Percentiles rank a stretch among this genome's conserved stretches.
Conservation (phyloP, 2,888 invertebrate genomes). For the Platypus cylindrus region DNA sequence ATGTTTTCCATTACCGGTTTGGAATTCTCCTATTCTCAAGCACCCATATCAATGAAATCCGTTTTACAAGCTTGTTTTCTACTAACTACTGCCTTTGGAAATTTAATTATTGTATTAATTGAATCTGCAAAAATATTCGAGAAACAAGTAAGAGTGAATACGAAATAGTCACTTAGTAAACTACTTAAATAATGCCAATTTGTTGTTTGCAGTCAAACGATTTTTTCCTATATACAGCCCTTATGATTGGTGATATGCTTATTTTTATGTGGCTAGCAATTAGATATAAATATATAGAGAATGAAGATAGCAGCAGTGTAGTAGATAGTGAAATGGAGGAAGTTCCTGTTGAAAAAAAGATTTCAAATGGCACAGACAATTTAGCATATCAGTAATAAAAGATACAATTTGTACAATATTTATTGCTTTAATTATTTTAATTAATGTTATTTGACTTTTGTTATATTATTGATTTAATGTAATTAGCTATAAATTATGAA, state of each 20-base stretch:
- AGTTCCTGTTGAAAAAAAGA: background rate
- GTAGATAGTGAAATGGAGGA: constrained; percentile 1
- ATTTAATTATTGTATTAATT: constrained; percentile 81
- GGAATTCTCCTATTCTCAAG: constrained; percentile 91
- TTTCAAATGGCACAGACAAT: constrained; percentile 13
- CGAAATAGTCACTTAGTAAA: background rate
- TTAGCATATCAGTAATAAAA: too few relatives aligned
- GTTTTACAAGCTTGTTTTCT: constrained; percentile 87
- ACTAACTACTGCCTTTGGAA: constrained; percentile 85
- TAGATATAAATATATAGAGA: constrained; percentile 59
- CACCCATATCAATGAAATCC: constrained; percentile 88
- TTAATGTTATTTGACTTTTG: too few relatives aligned
- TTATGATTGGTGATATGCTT: constrained; percentile 75
- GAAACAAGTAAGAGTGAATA: constrained; percentile 48
- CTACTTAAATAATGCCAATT: constrained; percentile 20
- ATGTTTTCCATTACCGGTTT: constrained; percentile 94
- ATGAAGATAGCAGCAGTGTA: constrained; percentile 19
- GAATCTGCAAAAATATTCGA: constrained; percentile 66
- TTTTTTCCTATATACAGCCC: constrained; percentile 73
- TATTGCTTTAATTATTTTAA: too few relatives aligned
- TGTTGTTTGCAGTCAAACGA: constrained; percentile 59
- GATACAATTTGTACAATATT: too few relatives aligned
- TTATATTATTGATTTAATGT: too few relatives aligned
- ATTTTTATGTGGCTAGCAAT: constrained; percentile 70
- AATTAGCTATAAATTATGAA: too few relatives aligned